These are phyloP conservation scores for Drosophila bunnanda DNA, from an alignment of 2,888 invertebrate species.

Conservation along the genomic window DNA sequence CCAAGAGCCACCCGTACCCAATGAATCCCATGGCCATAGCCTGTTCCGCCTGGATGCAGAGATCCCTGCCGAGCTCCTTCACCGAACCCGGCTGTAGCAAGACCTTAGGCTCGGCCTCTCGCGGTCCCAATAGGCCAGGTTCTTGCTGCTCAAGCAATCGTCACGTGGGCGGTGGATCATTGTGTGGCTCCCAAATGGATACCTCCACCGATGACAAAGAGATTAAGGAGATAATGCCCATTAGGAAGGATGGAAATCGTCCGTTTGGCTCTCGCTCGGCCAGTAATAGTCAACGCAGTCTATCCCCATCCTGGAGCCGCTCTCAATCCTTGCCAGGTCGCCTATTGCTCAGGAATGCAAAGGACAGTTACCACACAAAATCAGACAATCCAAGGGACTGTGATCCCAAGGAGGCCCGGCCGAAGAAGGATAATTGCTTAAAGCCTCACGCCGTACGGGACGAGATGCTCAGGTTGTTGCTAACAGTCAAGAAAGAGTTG, in stretches of 20 bases:
- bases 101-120: background rate
- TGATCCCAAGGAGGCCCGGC: background rate
- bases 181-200: background rate
- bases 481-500: conserved; percentile 70
- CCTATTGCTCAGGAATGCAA: background rate
- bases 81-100: background rate
- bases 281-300: background rate
- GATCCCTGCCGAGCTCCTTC: background rate
- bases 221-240: background rate
- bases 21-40: background rate
- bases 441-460: background rate
- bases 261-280: background rate
- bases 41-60: conserved; percentile 2
- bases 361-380: too few species aligned
- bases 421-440: background rate
- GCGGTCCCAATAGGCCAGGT: background rate
- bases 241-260: too few species aligned
- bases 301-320: background rate
- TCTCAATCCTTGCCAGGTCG: conserved; percentile 25
- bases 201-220: background rate
- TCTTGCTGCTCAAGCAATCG: background rate
- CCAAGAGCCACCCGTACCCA: background rate
- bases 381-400: background rate
- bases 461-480: conserved; percentile 40
- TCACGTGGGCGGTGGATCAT: background rate